A percentile compares a stretch with the other conserved stretches of the same genome.
phyloP scores from a whole-genome alignment of 2,888 invertebrate species.

The Disparrhopalites patrizii region DNA sequence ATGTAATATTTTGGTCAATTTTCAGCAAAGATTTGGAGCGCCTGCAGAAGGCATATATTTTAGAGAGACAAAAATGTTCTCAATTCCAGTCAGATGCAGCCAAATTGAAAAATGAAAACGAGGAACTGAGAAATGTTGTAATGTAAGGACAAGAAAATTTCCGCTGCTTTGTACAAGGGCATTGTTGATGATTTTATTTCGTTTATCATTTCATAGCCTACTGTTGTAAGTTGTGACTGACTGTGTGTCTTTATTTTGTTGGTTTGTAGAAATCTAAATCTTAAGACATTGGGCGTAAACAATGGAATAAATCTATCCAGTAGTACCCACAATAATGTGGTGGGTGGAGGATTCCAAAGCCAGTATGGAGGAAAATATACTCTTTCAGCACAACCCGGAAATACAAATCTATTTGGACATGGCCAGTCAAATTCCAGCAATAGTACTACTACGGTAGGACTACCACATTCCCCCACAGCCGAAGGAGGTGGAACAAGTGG shows the following conservation, averaged over 20 bases:
- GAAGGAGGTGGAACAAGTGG: not conserved
- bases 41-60: not conserved
- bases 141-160: slow-evolving; percentile 5
- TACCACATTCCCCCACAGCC: not conserved
- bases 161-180: too few species aligned
- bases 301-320: slow-evolving; percentile 6
- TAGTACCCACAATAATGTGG: not conserved
- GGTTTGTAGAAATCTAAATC: slow-evolving; percentile 9
- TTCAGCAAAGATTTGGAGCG: slow-evolving; percentile 2
- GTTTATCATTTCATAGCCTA: not conserved
- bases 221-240: not conserved
- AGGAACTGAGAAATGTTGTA: slow-evolving; percentile 3
- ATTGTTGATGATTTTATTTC: not conserved
- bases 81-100: not conserved
- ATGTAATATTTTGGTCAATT: too few species aligned
- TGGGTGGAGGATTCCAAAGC: not conserved
- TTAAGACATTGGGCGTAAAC: not conserved
- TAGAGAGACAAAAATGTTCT: not conserved
- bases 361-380: not conserved
- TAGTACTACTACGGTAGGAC: too few species aligned
- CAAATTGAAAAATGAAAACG: slow-evolving; percentile 14
- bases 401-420: not conserved
- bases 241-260: not conserved
- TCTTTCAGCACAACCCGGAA: not conserved
- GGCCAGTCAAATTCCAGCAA: slow-evolving; percentile 1